Base-by-base conservation (phyloP, 2,113 vertebrate genomes). In the Drymodes brunneopygia region DNA sequence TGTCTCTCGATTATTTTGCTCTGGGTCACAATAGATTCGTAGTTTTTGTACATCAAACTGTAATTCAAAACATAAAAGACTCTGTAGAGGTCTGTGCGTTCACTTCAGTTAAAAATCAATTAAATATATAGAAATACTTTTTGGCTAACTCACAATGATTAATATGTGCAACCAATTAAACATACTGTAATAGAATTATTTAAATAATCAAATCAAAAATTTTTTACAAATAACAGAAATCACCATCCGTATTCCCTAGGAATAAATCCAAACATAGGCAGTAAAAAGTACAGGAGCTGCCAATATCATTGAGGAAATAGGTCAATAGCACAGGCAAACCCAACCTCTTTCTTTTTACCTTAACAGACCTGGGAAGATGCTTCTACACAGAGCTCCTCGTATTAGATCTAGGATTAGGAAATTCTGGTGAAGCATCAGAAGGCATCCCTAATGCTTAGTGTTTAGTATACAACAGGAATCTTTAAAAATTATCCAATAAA, bases 1-100 rank as follows among this genome's bases (percentile, higher is more conserved):
- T 31, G 98, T 99, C 97, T 99, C 99, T 54, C 99, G 97, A 75
- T 95, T 98, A 77, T 99, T 99, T 97, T 99, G 99, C 96, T 99
- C 99, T 51, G 99, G 99, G 93, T 99, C 99, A 97, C 99, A 99
- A 97, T 99, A 99, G 96, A 99, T 99, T 85, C 99, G 96, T 66
- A 99, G 97, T 95, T 99, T 99, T 97, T 99, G 99, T 85, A 99
- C 93, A 96, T 99, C 99, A 98, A 99, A 99, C 99, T 99, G 75
- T 67, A 97, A 88, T 94, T 64, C 47, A 80, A 97, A 94, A 90
- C 6, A 88, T 31, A 90, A 62, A 82, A 57, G 7, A 42, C 23
- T 56, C 67, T 79, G 93, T 62, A 61, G 58, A 75, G 18, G 8
- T 86, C 31, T 81, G 10, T 71, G 15, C 5, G 1, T 38, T 20